Evolutionary conservation across 2,888 invertebrate species (phyloP).

Genomic region (Drosophila testacea): DNA sequence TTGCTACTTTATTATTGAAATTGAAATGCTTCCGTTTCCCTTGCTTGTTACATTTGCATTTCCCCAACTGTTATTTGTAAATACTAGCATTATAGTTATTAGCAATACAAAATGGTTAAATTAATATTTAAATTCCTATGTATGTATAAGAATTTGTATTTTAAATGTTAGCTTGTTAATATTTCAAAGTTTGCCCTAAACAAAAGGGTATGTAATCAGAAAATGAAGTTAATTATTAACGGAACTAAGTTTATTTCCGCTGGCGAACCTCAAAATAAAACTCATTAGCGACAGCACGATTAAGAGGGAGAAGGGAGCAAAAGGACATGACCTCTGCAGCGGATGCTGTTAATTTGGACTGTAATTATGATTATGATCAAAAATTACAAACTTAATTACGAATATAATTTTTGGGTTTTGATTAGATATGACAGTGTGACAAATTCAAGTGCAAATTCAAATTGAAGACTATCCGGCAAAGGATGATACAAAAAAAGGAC

Average conservation of each 20-base stretch:
- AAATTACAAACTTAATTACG: constrained; percentile 32
- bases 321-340: constrained; percentile 19
- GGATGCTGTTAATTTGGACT: constrained; percentile 28
- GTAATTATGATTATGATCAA: constrained; percentile 25
- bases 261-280: constrained; percentile 19
- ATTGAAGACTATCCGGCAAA: background rate
- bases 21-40: too few species aligned
- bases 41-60: too few species aligned
- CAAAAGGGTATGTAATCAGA: background rate
- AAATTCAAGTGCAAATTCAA: background rate
- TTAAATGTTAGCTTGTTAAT: background rate
- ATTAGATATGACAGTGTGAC: constrained; percentile 3
- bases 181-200: background rate
- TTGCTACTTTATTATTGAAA: too few species aligned
- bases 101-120: too few species aligned
- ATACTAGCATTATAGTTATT: too few species aligned
- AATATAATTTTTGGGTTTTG: constrained; percentile 2
- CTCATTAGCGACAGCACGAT: constrained; percentile 7
- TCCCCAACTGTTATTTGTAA: too few species aligned
- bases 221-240: constrained; percentile 32
- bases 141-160: too few species aligned
- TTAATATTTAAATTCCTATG: too few species aligned
- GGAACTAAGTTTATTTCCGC: constrained; percentile 34
- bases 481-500: too few species aligned
- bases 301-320: background rate